Conservation (phyloP, 2,888 invertebrate genomes). For the Metacarcinus magister region DNA sequence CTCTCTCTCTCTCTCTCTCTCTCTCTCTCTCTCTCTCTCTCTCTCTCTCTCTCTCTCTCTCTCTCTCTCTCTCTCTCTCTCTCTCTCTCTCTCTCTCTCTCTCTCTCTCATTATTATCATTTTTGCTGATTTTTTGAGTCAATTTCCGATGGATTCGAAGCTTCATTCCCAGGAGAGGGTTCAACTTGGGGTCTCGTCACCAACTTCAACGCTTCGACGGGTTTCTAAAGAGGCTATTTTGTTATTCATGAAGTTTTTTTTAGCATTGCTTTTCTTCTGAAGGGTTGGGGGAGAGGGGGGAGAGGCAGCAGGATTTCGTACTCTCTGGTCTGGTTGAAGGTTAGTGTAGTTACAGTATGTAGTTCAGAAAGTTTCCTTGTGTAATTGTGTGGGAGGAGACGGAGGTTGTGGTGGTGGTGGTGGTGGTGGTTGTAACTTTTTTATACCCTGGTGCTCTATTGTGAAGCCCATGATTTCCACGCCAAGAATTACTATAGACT, state of each 20-base stretch:
- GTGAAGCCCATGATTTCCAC: background rate
- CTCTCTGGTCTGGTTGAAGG: background rate
- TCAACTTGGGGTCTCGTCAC: background rate
- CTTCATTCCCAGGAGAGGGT: background rate
- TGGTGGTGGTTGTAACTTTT: background rate
- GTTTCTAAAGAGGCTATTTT: background rate
- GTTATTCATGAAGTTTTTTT: background rate
- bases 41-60: background rate
- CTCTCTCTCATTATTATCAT: too few relatives aligned
- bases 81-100: background rate
- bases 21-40: background rate
- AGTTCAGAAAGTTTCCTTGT: background rate
- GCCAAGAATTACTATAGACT: background rate
- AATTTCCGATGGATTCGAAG: background rate
- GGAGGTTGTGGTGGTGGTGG: background rate
- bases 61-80: conserved; percentile 2
- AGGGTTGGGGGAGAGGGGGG: too few relatives aligned
- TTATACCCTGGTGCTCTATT: background rate
- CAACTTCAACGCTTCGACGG: background rate
- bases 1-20: background rate
- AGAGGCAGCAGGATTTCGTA: background rate
- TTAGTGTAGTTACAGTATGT: background rate
- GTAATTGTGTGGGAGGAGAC: background rate
- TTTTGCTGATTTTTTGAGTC: too few relatives aligned
- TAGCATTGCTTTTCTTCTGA: background rate